Conservation (phyloP, 2,888 invertebrate genomes). For the Gryllus longicercus region DNA sequence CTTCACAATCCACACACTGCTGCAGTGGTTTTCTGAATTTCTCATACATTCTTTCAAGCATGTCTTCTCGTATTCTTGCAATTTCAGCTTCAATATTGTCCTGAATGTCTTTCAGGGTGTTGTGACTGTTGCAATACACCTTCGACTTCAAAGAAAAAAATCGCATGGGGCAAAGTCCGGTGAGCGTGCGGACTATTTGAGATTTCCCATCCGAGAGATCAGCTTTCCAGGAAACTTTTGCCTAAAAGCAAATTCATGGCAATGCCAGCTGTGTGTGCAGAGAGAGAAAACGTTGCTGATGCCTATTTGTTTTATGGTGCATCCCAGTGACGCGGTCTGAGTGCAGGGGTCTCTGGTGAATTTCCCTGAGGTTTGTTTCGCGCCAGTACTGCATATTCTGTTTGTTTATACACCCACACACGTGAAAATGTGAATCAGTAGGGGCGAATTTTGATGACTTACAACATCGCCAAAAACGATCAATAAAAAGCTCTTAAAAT, state of each 20-base stretch:
- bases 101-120: background rate
- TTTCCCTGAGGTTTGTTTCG: background rate
- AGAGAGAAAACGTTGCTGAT: too few species aligned
- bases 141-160: background rate
- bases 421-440: background rate
- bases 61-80: background rate
- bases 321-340: background rate
- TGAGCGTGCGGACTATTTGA: background rate
- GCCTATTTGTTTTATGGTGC: background rate
- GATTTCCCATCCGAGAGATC: too few species aligned
- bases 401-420: background rate
- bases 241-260: background rate
- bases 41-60: background rate
- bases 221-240: background rate
- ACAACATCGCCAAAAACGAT: too few species aligned
- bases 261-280: background rate
- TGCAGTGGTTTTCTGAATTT: conserved; percentile 10
- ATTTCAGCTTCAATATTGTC: too few species aligned
- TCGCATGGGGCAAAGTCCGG: background rate
- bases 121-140: background rate
- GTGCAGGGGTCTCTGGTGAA: background rate
- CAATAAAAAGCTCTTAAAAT: too few species aligned
- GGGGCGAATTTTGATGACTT: too few species aligned
- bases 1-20: too few species aligned
- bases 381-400: background rate